Conservation (phyloP, 2,797 vertebrate species). For the Sorex maritimensis region DNA sequence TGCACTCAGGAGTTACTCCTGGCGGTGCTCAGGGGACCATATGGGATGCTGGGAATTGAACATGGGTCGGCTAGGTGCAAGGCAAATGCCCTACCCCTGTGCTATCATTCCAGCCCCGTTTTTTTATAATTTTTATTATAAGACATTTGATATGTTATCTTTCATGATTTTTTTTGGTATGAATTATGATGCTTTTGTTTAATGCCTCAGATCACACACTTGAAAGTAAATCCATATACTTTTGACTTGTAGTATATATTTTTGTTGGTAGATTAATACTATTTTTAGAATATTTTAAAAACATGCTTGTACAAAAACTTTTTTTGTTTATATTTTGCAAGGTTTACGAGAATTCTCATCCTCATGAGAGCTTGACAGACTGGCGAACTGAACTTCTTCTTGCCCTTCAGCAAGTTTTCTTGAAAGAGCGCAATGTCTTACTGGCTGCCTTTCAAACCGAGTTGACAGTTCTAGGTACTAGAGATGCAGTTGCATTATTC, state of each 20-base stretch:
- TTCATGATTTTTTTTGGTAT: constrained; percentile 43
- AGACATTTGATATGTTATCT: neutral
- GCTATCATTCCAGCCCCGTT: too few relatives aligned
- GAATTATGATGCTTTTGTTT: constrained; percentile 46
- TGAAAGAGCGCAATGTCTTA: constrained; percentile 92
- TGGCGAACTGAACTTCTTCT: constrained; percentile 95
- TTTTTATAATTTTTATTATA: constrained; percentile 20
- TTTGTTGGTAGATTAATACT: constrained; percentile 20
- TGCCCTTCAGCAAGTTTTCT: constrained; percentile 94
- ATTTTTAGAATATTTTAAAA: constrained; percentile 47
- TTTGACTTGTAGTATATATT: constrained; percentile 36
- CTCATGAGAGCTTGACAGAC: constrained; percentile 89
- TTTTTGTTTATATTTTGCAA: constrained; percentile 78
- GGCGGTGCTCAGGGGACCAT: too few relatives aligned
- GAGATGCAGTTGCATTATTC: constrained; percentile 92
- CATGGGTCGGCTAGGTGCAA: too few relatives aligned
- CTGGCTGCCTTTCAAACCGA: constrained; percentile 93
- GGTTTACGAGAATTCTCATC: constrained; percentile 83
- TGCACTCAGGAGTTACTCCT: too few relatives aligned
- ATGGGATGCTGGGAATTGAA: too few relatives aligned
- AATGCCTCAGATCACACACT: neutral
- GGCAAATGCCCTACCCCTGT: too few relatives aligned
- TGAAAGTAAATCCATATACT: constrained; percentile 51
- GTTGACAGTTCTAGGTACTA: constrained; percentile 92
- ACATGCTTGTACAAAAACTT: constrained; percentile 52